Percentiles rank a stretch among this genome's conserved stretches.
Conservation (phyloP, 2,113 vertebrate genomes). For the Eonycteris spelaea region DNA sequence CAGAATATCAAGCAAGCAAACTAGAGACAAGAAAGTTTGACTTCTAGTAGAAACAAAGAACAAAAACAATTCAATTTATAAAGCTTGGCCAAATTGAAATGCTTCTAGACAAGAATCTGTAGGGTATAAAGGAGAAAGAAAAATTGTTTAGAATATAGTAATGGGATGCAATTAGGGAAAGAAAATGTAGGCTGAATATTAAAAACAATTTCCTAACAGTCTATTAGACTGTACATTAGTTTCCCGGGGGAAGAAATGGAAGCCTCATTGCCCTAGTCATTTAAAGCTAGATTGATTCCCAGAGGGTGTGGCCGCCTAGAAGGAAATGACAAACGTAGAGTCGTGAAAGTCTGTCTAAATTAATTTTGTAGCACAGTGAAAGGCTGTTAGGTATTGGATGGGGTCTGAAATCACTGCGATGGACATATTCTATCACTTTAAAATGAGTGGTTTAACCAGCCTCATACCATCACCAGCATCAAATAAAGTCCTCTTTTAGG, state of each 20-base stretch:
- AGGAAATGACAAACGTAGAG: slow-evolving; percentile 31
- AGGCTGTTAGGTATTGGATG: neutral
- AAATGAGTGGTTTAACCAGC: neutral
- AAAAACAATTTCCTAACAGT: slow-evolving; percentile 62
- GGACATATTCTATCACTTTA: neutral
- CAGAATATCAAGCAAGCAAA: slow-evolving; percentile 36
- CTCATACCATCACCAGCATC: neutral
- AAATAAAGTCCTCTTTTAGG: neutral
- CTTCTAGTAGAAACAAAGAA: slow-evolving; percentile 39
- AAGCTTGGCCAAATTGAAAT: slow-evolving; percentile 62
- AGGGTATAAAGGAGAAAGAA: slow-evolving; percentile 53
- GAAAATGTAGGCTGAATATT: slow-evolving; percentile 63
- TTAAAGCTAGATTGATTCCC: slow-evolving; percentile 59
- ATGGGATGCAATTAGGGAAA: slow-evolving; percentile 67
- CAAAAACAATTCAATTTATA: slow-evolving; percentile 54
- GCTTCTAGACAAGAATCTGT: slow-evolving; percentile 54
- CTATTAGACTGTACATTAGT: slow-evolving; percentile 68
- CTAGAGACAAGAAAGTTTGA: slow-evolving; percentile 33
- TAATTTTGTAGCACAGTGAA: slow-evolving; percentile 5
- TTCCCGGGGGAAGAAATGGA: slow-evolving; percentile 55
- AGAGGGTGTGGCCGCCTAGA: slow-evolving; percentile 50
- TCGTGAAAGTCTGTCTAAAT: slow-evolving; percentile 7
- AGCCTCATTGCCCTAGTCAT: slow-evolving; percentile 53
- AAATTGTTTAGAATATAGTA: slow-evolving; percentile 62
- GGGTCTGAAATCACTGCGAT: neutral